A percentile compares a stretch with the other conserved stretches of the same genome.
Conservation (phyloP, 2,797 vertebrate species). For the Dipus sagitta region DNA sequence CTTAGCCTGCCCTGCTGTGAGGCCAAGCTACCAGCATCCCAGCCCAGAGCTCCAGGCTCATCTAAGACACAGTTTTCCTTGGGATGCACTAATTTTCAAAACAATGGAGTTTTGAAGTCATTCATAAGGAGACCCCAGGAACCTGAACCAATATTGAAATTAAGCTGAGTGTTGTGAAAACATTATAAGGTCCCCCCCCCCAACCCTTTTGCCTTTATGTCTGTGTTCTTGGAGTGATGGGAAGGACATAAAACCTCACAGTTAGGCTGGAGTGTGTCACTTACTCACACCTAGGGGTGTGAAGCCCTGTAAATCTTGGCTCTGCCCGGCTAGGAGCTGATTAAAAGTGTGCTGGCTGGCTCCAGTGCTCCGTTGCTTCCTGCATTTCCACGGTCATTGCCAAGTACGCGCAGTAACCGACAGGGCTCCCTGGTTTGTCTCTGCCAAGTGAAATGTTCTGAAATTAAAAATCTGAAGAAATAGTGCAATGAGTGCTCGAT, state of each 20-base stretch:
- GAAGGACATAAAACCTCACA: not conserved
- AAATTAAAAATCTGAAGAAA: constrained; percentile 77
- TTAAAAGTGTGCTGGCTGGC: constrained; percentile 70
- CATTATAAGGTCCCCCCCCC: constrained; percentile 26
- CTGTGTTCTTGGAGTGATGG: constrained; percentile 65
- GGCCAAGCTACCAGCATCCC: constrained; percentile 16
- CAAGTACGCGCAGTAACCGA: constrained; percentile 65
- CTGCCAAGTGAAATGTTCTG: constrained; percentile 73
- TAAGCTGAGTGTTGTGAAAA: constrained; percentile 64
- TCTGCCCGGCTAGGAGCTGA: constrained; percentile 63
- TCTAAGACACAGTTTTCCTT: constrained; percentile 39
- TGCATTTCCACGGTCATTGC: not conserved
- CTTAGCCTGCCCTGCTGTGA: constrained; percentile 59
- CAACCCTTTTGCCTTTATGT: constrained; percentile 20
- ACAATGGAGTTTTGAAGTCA: constrained; percentile 63
- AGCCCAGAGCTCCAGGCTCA: not conserved
- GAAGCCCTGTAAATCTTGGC: constrained; percentile 70
- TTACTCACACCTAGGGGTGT: constrained; percentile 69
- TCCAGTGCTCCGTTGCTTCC: constrained; percentile 46
- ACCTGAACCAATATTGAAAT: constrained; percentile 53
- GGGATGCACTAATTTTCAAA: constrained; percentile 58
- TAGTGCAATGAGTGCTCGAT: constrained; percentile 29
- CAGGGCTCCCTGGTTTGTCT: constrained; percentile 66
- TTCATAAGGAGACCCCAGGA: constrained; percentile 71
- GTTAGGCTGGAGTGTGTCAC: constrained; percentile 63